phyloP scores from a whole-genome alignment of 1,140 invertebrate species.

The Cylas formicarius region DNA sequence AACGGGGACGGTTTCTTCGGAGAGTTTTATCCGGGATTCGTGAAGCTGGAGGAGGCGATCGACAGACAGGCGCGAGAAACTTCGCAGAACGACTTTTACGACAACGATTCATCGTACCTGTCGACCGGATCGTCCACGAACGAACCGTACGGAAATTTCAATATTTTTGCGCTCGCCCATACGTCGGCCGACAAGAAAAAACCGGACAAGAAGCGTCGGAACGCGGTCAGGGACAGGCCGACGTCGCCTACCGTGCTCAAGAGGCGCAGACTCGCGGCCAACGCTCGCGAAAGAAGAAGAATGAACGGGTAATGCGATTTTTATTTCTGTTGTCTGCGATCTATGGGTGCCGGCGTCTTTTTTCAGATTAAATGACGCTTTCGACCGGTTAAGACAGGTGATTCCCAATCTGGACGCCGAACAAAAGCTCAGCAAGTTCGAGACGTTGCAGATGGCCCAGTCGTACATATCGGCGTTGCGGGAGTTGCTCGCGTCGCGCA shows the following conservation, averaged over 20 bases:
- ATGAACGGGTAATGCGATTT: conserved; percentile 53
- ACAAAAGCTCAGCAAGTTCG: conserved; percentile 78
- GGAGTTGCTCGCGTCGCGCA: conserved; percentile 47
- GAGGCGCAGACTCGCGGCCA: conserved; percentile 60
- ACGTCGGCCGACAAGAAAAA: conserved; percentile 14
- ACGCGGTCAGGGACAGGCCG: conserved; percentile 32
- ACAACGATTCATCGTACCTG: neutral
- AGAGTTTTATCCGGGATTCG: too few relatives aligned
- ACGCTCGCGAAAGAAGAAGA: conserved; percentile 67
- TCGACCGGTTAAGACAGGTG: conserved; percentile 69
- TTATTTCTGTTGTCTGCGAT: neutral
- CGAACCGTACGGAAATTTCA: conserved; percentile 15
- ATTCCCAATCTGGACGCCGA: conserved; percentile 69
- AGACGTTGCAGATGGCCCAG: conserved; percentile 84
- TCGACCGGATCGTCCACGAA: conserved; percentile 13
- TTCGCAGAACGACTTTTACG: too few relatives aligned
- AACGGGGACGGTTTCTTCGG: too few relatives aligned
- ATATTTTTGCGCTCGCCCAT: too few relatives aligned
- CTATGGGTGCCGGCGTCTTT: neutral
- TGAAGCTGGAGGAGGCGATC: too few relatives aligned
- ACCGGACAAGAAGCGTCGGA: conserved; percentile 21
- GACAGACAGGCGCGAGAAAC: neutral
- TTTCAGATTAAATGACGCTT: conserved; percentile 67
- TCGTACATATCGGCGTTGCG: conserved; percentile 70
- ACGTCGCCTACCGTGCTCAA: conserved; percentile 53